Conservation (phyloP, 1,140 invertebrate genomes). For the Aphaenogaster floridana region DNA sequence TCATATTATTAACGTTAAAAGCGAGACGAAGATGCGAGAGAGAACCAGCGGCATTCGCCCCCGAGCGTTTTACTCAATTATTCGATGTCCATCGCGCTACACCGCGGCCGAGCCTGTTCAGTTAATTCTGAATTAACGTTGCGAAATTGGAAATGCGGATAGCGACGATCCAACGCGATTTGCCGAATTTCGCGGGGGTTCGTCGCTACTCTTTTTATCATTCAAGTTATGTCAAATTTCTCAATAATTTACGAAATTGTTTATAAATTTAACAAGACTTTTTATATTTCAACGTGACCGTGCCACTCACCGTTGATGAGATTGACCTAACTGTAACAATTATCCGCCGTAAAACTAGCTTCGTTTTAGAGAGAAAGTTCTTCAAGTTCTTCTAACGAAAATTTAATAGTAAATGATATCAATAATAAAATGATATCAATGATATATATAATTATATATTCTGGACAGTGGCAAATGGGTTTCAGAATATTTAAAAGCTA, state of each 20-base stretch:
- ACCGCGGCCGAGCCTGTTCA: slow-evolving; percentile 48
- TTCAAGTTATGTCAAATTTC: background rate
- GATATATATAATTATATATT: background rate
- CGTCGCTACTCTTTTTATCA: background rate
- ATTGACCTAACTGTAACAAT: slow-evolving; percentile 24
- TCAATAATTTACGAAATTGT: background rate
- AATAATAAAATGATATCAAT: background rate
- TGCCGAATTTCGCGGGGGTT: slow-evolving; percentile 25
- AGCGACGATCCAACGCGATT: slow-evolving; percentile 36
- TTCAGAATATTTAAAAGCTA: background rate
- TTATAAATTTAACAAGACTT: slow-evolving; percentile 20
- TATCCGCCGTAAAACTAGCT: background rate
- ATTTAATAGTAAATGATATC: background rate
- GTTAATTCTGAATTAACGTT: slow-evolving; percentile 66
- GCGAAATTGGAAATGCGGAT: slow-evolving; percentile 57
- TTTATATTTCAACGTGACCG: background rate
- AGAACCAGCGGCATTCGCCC: slow-evolving; percentile 14
- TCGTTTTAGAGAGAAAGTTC: background rate
- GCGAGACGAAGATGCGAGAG: slow-evolving; percentile 65
- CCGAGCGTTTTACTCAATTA: slow-evolving; percentile 65
- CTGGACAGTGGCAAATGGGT: background rate
- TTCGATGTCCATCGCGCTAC: slow-evolving; percentile 59
- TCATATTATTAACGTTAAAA: slow-evolving; percentile 69
- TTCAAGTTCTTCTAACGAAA: background rate
- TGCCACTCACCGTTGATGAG: background rate